These are phyloP conservation scores for Thelaira solivaga DNA, from an alignment of 2,888 invertebrate species.

Conservation along the genomic window DNA sequence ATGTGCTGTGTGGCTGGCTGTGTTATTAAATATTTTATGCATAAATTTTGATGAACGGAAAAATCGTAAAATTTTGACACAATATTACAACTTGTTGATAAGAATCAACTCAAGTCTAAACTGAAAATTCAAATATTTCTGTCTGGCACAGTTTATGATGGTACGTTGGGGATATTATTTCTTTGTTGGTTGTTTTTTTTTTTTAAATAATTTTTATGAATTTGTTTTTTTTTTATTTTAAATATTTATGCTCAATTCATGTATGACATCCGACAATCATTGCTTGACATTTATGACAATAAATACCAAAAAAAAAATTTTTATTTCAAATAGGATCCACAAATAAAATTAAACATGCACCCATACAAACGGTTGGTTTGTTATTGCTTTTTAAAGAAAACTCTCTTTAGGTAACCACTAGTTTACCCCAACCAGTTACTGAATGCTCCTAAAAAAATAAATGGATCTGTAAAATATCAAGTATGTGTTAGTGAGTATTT, in stretches of 20 bases:
- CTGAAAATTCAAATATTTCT: constrained; percentile 10
- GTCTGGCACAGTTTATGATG: no score
- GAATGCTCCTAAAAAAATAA: not conserved
- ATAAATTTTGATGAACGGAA: constrained; percentile 42
- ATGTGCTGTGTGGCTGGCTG: not conserved
- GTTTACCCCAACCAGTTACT: not conserved
- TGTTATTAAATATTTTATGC: constrained; percentile 43
- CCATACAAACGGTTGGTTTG: not conserved
- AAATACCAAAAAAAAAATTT: constrained; percentile 43
- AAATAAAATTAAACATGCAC: constrained; percentile 1
- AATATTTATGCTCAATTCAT: constrained; percentile 41
- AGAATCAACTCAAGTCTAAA: constrained; percentile 28
- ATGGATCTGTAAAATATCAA: constrained; percentile 23
- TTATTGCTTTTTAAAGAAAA: constrained; percentile 9
- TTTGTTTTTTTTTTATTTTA: constrained; percentile 19
- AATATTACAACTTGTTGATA: constrained; percentile 60
- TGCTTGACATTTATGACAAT: constrained; percentile 56
- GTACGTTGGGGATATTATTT: no score
- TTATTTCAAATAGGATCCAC: constrained; percentile 38
- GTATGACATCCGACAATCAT: constrained; percentile 46
- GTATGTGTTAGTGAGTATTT: not conserved
- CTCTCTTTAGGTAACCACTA: constrained; percentile 23
- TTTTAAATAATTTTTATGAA: constrained; percentile 15
- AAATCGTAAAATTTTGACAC: constrained; percentile 58
- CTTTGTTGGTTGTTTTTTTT: not conserved